phyloP scores from a whole-genome alignment of 2,113 vertebrate genomes.

The Talpa occidentalis region DNA sequence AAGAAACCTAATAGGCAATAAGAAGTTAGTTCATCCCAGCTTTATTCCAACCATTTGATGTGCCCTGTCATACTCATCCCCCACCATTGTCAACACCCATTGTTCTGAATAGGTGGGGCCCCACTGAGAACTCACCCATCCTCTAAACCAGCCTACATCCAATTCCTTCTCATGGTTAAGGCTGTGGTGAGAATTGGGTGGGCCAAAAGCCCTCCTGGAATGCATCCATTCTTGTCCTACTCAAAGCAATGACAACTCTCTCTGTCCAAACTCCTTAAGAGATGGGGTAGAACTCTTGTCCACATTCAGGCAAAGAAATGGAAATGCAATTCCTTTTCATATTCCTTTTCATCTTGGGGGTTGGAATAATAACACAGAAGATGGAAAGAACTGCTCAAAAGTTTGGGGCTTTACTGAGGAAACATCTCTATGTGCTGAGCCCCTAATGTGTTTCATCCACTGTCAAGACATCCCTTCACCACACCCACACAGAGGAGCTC shows the following conservation, averaged over 20 bases:
- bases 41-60: not conserved
- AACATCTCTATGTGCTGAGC: not conserved
- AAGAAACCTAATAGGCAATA: not conserved
- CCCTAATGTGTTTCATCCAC: not conserved
- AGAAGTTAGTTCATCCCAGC: not conserved
- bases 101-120: not conserved
- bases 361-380: not conserved
- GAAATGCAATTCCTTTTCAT: not conserved
- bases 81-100: not conserved
- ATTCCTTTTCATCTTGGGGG: not conserved
- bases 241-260: not conserved
- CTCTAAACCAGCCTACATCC: not conserved
- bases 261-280: slow-evolving; percentile 19
- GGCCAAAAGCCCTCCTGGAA: not conserved
- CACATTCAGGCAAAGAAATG: not conserved
- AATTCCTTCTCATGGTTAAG: not conserved
- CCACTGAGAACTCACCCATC: not conserved
- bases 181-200: not conserved
- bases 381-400: not conserved
- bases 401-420: not conserved
- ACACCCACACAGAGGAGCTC: not conserved
- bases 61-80: not conserved
- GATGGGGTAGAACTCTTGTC: not conserved
- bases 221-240: not conserved
- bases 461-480: not conserved